A percentile compares a stretch with the other conserved stretches of the same genome.
These are phyloP conservation scores for Chrysomallon squamiferum DNA, from an alignment of 1,140 invertebrate species.

Conservation along the genomic window DNA sequence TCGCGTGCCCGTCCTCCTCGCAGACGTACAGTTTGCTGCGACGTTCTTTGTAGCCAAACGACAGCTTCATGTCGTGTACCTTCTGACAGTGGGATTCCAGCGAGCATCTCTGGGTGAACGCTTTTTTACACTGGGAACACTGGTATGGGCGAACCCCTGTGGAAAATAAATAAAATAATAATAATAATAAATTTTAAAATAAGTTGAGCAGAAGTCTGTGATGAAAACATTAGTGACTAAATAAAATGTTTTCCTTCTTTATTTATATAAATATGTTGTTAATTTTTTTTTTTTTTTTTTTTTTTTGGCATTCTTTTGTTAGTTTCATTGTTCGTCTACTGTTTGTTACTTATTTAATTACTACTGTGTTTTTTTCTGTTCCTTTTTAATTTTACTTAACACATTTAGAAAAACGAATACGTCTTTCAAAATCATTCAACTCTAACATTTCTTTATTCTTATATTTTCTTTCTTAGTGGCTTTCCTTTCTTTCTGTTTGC, in stretches of 20 bases:
- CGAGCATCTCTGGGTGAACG: slow-evolving; percentile 99
- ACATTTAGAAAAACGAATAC: too few relatives aligned
- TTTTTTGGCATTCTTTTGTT: neutral
- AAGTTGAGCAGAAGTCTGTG: too few relatives aligned
- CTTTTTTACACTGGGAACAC: slow-evolving; percentile 95
- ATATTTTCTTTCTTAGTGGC: too few relatives aligned
- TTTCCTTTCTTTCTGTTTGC: too few relatives aligned
- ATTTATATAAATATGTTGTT: neutral
- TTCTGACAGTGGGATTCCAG: slow-evolving; percentile 99
- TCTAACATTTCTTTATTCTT: too few relatives aligned
- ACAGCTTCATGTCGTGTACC: slow-evolving; percentile 95
- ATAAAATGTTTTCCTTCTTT: neutral
- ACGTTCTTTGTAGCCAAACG: slow-evolving; percentile 97
- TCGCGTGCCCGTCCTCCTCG: slow-evolving; percentile 99
- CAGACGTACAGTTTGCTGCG: slow-evolving; percentile 96
- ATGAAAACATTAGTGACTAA: neutral
- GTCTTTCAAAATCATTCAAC: too few relatives aligned
- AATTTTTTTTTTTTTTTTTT: neutral
- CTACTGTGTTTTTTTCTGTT: too few relatives aligned
- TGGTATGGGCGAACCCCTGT: slow-evolving; percentile 97
- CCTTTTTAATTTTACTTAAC: too few relatives aligned
- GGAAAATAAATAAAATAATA: slow-evolving; percentile 21
- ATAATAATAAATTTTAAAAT: neutral
- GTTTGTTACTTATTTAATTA: too few relatives aligned
- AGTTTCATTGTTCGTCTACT: neutral